Evolutionary conservation across 1,140 invertebrate species (phyloP).

Genomic region (Thaumatotibia leucotreta): DNA sequence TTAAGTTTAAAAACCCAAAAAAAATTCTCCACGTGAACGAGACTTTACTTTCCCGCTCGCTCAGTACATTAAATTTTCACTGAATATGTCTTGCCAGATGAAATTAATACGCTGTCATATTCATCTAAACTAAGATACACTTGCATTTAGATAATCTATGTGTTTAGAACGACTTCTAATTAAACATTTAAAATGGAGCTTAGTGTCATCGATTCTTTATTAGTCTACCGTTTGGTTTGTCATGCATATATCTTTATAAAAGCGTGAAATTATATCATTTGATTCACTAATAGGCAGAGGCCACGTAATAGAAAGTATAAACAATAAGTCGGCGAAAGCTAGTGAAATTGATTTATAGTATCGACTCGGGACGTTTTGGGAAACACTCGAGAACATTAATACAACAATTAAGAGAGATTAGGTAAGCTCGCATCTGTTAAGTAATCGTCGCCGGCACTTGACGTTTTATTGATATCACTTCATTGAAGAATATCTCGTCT

Average conservation of each 20-base stretch:
- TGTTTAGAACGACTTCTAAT: neutral
- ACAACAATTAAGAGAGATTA: slow-evolving; percentile 68
- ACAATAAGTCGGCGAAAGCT: slow-evolving; percentile 72
- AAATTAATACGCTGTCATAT: neutral
- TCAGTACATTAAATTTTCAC: too few relatives aligned
- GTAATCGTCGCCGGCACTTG: slow-evolving; percentile 33
- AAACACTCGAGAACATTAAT: slow-evolving; percentile 65
- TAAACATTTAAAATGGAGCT: neutral
- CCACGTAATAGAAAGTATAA: slow-evolving; percentile 69
- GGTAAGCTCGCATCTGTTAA: slow-evolving; percentile 45
- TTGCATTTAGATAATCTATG: neutral
- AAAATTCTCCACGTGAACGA: too few relatives aligned
- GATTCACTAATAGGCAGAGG: slow-evolving; percentile 44
- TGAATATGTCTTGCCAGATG: neutral
- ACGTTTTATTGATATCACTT: slow-evolving; percentile 1
- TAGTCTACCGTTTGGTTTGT: neutral
- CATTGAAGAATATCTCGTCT: neutral
- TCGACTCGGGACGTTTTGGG: slow-evolving; percentile 44
- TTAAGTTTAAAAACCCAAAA: too few relatives aligned
- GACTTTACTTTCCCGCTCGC: too few relatives aligned
- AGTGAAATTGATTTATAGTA: slow-evolving; percentile 72
- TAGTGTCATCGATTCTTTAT: neutral
- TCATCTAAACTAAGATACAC: too few relatives aligned
- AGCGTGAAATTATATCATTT: slow-evolving; percentile 55
- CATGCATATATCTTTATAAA: slow-evolving; percentile 30